Evolutionary conservation across 2,888 invertebrate species (phyloP).

Genomic region (Erebia ligea): DNA sequence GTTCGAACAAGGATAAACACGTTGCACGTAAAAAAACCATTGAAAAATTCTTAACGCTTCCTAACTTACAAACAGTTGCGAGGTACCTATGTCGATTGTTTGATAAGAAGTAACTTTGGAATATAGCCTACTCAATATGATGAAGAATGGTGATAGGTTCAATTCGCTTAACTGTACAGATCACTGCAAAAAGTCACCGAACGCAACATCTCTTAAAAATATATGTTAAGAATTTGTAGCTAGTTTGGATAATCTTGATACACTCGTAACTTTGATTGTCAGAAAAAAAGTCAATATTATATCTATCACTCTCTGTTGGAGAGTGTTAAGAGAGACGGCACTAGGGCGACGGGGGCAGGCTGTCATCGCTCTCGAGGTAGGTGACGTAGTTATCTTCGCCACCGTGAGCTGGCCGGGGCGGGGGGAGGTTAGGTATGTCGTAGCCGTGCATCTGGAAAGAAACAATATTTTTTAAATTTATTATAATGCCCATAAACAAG

Average conservation of each 20-base stretch:
- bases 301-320: slow-evolving; percentile 37
- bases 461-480: not conserved
- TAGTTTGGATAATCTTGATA: slow-evolving; percentile 26
- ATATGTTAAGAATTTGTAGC: slow-evolving; percentile 28
- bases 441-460: slow-evolving; percentile 94
- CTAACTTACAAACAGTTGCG: no score
- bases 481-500: no score
- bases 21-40: no score
- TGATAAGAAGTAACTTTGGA: no score
- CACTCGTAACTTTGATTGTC: slow-evolving; percentile 14
- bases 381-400: slow-evolving; percentile 93
- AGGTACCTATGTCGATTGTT: no score
- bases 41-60: no score
- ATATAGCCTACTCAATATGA: no score
- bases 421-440: slow-evolving; percentile 86
- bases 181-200: not conserved
- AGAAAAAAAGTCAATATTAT: slow-evolving; percentile 26
- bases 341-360: slow-evolving; percentile 89
- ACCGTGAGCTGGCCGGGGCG: slow-evolving; percentile 87
- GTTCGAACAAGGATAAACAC: no score
- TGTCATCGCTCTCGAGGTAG: slow-evolving; percentile 95
- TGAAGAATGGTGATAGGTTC: no score
- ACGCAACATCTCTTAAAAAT: slow-evolving; percentile 9
- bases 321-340: slow-evolving; percentile 68
- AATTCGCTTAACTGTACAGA: not conserved